Conservation (phyloP, 2,888 invertebrate species). For the Melanchra persicariae region DNA sequence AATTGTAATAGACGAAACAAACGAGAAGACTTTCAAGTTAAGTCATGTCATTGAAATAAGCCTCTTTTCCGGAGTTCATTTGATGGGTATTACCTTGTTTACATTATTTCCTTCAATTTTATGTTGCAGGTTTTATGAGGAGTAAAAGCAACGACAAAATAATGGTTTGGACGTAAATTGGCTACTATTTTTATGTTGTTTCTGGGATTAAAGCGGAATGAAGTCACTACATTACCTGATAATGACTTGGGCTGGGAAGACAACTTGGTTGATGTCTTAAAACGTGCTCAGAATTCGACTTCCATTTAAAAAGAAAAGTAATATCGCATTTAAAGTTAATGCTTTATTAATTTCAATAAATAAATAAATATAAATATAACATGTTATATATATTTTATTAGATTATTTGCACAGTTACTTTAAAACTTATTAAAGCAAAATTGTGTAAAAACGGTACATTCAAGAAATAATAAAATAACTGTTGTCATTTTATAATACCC, state of each 20-base stretch:
- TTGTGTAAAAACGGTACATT: no score
- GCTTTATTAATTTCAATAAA: no score
- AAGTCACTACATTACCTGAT: constrained; percentile 31
- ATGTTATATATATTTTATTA: no score
- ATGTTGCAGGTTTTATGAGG: constrained; percentile 46
- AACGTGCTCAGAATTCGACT: neutral
- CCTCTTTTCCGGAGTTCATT: constrained; percentile 44
- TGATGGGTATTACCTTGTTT: constrained; percentile 46
- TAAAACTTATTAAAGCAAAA: no score
- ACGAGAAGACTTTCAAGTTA: constrained; percentile 8
- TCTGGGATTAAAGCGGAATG: constrained; percentile 36
- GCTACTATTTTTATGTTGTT: constrained; percentile 55
- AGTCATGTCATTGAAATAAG: constrained; percentile 47
- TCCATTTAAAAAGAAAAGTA: neutral
- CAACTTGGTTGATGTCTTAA: constrained; percentile 32
- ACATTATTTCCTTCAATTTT: constrained; percentile 55
- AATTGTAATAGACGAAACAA: neutral
- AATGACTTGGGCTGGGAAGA: constrained; percentile 17
- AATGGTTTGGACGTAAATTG: constrained; percentile 50
- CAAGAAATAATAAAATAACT: no score
- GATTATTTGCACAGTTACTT: no score
- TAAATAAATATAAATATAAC: no score
- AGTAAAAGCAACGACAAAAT: constrained; percentile 40
- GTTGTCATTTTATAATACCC: neutral
- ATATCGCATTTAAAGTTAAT: neutral